These are phyloP conservation scores for Syrrhaptes paradoxus DNA, from an alignment of 2,113 vertebrate genomes.

Conservation along the genomic window DNA sequence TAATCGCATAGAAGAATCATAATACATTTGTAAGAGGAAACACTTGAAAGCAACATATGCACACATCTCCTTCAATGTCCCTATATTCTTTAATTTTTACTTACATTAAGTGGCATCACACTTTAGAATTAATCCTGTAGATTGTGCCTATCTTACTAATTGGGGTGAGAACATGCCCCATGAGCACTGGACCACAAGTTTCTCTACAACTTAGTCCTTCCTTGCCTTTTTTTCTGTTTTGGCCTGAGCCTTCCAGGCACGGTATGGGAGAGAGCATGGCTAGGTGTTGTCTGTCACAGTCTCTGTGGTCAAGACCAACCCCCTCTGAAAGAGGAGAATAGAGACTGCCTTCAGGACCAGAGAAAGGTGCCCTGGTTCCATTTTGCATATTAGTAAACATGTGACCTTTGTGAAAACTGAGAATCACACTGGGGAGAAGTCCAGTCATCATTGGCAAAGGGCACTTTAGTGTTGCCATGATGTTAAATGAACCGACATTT, in stretches of 20 bases:
- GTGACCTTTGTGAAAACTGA: neutral
- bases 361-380: neutral
- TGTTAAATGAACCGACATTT: neutral
- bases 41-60: fast-evolving
- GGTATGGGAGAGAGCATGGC: neutral
- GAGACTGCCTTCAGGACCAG: neutral
- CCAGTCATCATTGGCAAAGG: neutral
- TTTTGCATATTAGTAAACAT: neutral
- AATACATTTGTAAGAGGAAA: neutral
- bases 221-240: neutral
- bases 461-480: neutral
- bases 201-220: neutral
- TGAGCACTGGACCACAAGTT: neutral
- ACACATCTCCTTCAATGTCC: neutral
- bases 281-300: neutral
- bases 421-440: neutral
- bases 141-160: neutral
- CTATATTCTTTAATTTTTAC: neutral
- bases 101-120: neutral
- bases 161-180: neutral
- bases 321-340: neutral
- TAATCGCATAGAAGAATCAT: neutral
- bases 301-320: neutral
- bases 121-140: neutral
- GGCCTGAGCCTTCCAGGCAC: neutral